Evolutionary conservation across 64 coral and sea anemone genomes (phyloP).

Genomic region (Montipora capricornis): DNA sequence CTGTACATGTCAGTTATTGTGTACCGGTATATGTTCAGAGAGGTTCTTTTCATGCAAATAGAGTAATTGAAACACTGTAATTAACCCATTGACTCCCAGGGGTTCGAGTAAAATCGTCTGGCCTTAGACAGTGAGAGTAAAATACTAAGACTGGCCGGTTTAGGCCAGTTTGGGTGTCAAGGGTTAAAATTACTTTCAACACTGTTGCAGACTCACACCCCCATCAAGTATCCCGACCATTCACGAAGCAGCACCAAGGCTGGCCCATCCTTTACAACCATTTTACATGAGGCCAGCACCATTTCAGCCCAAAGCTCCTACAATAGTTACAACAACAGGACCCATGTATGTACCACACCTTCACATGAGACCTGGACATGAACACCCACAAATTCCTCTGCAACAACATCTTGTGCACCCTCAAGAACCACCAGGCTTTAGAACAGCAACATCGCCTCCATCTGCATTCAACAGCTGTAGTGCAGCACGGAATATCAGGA

Average conservation of each 20-base stretch:
- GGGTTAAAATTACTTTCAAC: too few relatives aligned
- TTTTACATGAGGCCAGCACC: conserved; percentile 30
- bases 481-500: not conserved
- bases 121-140: too few relatives aligned
- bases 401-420: conserved; percentile 14
- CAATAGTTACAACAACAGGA: conserved; percentile 42
- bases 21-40: too few relatives aligned
- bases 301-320: conserved; percentile 36
- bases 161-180: too few relatives aligned
- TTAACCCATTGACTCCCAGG: too few relatives aligned
- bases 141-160: too few relatives aligned
- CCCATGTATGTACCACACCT: conserved; percentile 56
- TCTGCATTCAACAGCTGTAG: conserved; percentile 29
- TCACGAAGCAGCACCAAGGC: conserved; percentile 24
- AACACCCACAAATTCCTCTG: conserved; percentile 28
- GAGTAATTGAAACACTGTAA: too few relatives aligned
- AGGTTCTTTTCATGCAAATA: too few relatives aligned
- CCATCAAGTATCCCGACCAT: not conserved
- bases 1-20: too few relatives aligned
- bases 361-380: conserved; percentile 44
- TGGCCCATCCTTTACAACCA: conserved; percentile 39
- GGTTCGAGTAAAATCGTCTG: too few relatives aligned
- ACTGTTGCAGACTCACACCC: conserved; percentile 15
- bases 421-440: not conserved
- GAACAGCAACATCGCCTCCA: conserved; percentile 35